Evolutionary conservation across 2,888 invertebrate genomes (phyloP).

Genomic region (Xylota sylvarum): DNA sequence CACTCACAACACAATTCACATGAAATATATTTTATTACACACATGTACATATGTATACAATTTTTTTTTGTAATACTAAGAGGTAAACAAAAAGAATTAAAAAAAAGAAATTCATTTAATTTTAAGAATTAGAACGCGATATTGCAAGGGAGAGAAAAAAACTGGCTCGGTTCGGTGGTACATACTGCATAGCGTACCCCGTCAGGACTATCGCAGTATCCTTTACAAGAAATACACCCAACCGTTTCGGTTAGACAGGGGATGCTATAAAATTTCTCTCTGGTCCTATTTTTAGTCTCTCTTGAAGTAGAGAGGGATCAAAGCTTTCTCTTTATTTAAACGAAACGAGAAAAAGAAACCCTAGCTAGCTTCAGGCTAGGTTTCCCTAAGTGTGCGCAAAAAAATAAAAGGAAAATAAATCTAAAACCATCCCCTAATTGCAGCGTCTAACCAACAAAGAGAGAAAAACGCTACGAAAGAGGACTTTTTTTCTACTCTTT

Average conservation of each 20-base stretch:
- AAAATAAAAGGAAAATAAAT: background rate
- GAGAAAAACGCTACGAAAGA: background rate
- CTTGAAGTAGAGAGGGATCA: conserved; percentile 6
- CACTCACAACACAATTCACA: conserved; percentile 31
- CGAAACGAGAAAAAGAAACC: background rate
- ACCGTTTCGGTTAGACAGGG: conserved; percentile 50
- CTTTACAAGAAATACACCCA: conserved; percentile 51
- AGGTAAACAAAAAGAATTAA: conserved; percentile 29
- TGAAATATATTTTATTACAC: background rate
- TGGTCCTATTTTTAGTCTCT: conserved; percentile 39
- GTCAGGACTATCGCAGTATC: conserved; percentile 69
- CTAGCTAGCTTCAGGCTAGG: background rate
- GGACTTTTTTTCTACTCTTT: background rate
- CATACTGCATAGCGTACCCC: conserved; percentile 72
- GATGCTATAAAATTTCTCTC: conserved; percentile 61
- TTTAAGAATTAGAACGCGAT: conserved; percentile 59
- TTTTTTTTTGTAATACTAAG: background rate
- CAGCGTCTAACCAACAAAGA: conserved; percentile 3
- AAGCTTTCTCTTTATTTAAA: conserved; percentile 36
- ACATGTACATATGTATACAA: background rate
- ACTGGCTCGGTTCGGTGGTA: conserved; percentile 72
- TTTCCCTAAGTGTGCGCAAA: background rate
- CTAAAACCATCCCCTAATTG: conserved; percentile 35
- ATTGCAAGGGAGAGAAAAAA: conserved; percentile 57
- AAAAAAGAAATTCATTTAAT: background rate